Evolutionary conservation across 92 coral and sea anemone genomes (phyloP).

Genomic region (Phymanthus crucifer): DNA sequence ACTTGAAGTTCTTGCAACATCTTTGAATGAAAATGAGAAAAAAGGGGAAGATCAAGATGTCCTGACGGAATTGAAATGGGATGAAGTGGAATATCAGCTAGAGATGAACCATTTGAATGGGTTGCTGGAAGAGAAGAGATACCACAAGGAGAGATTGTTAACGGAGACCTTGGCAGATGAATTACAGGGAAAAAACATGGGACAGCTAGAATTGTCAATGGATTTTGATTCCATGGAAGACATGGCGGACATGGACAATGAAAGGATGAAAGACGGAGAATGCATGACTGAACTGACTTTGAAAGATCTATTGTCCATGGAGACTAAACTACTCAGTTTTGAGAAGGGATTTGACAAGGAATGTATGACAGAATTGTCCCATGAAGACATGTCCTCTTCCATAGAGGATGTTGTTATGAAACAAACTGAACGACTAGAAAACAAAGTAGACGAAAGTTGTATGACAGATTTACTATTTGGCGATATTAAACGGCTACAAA

Average conservation of each 20-base stretch:
- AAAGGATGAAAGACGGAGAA: constrained; percentile 36
- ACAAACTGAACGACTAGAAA: constrained; percentile 17
- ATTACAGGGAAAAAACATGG: constrained; percentile 7
- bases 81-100: constrained; percentile 37
- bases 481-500: constrained; percentile 35
- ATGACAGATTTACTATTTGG: constrained; percentile 52
- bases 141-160: not conserved
- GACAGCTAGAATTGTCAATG: constrained; percentile 13
- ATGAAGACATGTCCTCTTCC: constrained; percentile 45
- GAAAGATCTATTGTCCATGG: constrained; percentile 45
- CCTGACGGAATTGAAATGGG: constrained; percentile 47
- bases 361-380: constrained; percentile 54
- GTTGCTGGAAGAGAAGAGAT: constrained; percentile 2
- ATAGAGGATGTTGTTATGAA: constrained; percentile 43
- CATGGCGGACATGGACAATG: not conserved
- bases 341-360: constrained; percentile 28
- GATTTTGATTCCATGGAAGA: constrained; percentile 15
- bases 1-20: constrained; percentile 6
- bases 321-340: not conserved
- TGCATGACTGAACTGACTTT: constrained; percentile 62
- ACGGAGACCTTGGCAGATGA: not conserved
- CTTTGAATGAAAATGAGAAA: not conserved
- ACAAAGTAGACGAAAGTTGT: constrained; percentile 8
- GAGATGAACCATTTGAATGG: constrained; percentile 5
- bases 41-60: constrained; percentile 12